Evolutionary conservation across 1,140 invertebrate species (phyloP), one percentile per base, ranked within the genome.

Genomic region (Zaprionus ornatus): DNA sequence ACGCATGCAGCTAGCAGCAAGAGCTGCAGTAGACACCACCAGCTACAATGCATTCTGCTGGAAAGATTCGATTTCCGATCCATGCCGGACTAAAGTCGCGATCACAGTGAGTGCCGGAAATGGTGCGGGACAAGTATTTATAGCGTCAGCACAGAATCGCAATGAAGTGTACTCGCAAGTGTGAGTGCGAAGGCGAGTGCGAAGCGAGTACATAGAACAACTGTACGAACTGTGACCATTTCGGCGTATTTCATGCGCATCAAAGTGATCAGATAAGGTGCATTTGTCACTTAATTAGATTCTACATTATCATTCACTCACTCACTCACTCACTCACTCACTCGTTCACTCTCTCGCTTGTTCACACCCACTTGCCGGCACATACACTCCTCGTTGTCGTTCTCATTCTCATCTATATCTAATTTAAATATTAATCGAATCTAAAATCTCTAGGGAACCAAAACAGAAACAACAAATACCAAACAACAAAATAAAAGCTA

Each of bases 261-360:
- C 77, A 77, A 23, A 54, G 35, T 69, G 66, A 87, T 87, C 83
- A 86, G 83, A 86, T 87, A 86, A 86, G 84, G 83, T 87, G 69
- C 80, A 80, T 77, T 86, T 86, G 83, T 82, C 66, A 76, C 73
- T 74, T 83, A 87, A 86, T 86, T 86, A 80, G 80, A 77, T 82
- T 74, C 79, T 25, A 66, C 66, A 70, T 23, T 61, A 59, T 74
- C 74, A 72, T 29, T 66, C 37, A 48, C 10, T 21, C 45, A 23
- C 55, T 52, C 68, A 27, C 54, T n/a, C 23, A 17, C 15, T 12
- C 52, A 15, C 21, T 17, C 52, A 23, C 25, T 9, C 15, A 25
- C 42, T 63, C 21, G 5, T 7, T n/a, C 23, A 4, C 19, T 27
- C 48, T 27, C 32, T 21, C 45, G 23, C 40, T 29, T 10, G 27